Conservation (phyloP, 23 tunicate genomes). For the Phallusia fumigata region DNA sequence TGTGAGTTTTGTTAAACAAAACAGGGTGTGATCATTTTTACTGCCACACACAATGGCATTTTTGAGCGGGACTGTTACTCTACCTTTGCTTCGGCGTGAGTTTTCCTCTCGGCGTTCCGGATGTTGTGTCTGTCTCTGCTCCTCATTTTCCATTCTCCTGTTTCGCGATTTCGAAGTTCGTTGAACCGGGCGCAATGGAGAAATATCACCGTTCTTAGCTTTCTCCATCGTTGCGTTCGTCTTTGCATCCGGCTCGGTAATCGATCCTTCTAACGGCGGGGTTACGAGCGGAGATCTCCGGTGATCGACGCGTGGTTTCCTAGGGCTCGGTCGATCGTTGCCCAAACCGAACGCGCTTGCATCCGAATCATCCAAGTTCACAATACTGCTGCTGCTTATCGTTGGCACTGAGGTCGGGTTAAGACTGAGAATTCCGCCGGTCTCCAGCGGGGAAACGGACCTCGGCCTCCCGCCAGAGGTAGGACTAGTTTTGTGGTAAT, state of each 20-base stretch:
- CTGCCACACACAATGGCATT: too few relatives aligned
- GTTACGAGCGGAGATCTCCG: conserved; percentile 6
- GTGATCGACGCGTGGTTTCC: neutral
- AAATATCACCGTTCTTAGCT: neutral
- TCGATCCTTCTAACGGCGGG: neutral
- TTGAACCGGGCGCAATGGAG: neutral
- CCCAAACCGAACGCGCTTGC: conserved; percentile 23
- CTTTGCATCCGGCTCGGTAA: neutral
- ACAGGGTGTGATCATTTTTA: too few relatives aligned
- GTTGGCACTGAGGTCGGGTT: conserved; percentile 6
- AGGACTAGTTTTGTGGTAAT: conserved; percentile 53
- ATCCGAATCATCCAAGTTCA: conserved; percentile 28
- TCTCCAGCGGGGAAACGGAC: conserved; percentile 61
- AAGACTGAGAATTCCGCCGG: conserved; percentile 18
- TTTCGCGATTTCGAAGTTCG: neutral
- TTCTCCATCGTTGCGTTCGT: neutral
- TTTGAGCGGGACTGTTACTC: neutral
- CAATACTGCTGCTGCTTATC: conserved; percentile 31
- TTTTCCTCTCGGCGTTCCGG: neutral
- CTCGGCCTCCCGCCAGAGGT: conserved; percentile 28
- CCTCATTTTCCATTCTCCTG: neutral
- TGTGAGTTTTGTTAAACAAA: too few relatives aligned
- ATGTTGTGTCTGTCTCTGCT: neutral
- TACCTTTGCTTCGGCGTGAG: neutral
- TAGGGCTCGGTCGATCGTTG: neutral